Percentiles rank a stretch among this genome's conserved stretches.
Evolutionary conservation across 2,888 invertebrate genomes (phyloP).

Genomic region (Hetaerina titia): DNA sequence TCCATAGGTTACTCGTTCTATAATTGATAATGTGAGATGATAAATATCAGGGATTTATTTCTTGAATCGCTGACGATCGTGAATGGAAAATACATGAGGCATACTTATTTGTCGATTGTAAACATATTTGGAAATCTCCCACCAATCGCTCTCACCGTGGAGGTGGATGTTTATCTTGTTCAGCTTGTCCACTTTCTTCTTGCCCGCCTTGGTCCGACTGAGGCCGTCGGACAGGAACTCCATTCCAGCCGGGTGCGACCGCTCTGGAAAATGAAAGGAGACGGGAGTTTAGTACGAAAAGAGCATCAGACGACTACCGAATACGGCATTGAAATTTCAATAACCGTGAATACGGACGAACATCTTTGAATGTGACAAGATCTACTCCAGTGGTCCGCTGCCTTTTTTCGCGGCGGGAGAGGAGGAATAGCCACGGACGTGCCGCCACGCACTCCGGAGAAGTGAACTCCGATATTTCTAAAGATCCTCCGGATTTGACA

Average conservation of each 20-base stretch:
- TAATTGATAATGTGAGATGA: too few species aligned
- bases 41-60: too few species aligned
- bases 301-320: not conserved
- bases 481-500: not conserved
- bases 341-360: not conserved
- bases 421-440: too few species aligned
- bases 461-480: not conserved
- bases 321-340: not conserved
- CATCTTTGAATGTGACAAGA: too few species aligned
- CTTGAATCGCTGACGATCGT: too few species aligned
- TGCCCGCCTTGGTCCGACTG: conserved; percentile 74
- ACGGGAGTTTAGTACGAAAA: not conserved
- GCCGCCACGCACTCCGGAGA: not conserved
- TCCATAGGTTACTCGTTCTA: too few species aligned
- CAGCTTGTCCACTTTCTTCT: conserved; percentile 85
- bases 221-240: conserved; percentile 74
- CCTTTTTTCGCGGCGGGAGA: too few species aligned
- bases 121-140: too few species aligned
- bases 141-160: conserved; percentile 83
- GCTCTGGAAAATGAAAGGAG: conserved; percentile 50
- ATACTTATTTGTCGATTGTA: too few species aligned
- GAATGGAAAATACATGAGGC: too few species aligned
- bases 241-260: conserved; percentile 72
- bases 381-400: too few species aligned
- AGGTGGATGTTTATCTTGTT: conserved; percentile 90